A percentile compares a stretch with the other conserved stretches of the same genome.
Evolutionary conservation across 64 coral and sea anemone genomes (phyloP).

Genomic region (Cladopsammia gracilis): DNA sequence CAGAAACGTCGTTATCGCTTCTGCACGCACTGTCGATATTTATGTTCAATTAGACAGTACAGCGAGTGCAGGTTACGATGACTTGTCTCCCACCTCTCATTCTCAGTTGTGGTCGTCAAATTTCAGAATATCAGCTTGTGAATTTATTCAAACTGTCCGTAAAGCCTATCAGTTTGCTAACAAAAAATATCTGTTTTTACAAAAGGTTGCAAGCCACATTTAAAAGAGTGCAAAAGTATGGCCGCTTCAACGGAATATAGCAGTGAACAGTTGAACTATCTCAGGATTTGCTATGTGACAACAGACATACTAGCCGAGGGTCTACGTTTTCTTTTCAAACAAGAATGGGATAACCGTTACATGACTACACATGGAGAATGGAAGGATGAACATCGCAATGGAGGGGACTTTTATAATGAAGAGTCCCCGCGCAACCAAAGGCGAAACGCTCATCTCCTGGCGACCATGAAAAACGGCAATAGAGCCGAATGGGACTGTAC

Average conservation of each 20-base stretch:
- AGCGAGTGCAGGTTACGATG: too few species aligned
- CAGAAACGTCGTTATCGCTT: too few species aligned
- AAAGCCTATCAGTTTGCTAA: too few species aligned
- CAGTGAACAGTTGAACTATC: neutral
- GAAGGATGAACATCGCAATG: neutral
- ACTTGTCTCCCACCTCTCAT: too few species aligned
- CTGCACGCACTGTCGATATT: too few species aligned
- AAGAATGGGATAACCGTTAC: slow-evolving; percentile 24
- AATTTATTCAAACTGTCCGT: too few species aligned
- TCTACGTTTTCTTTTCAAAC: slow-evolving; percentile 1
- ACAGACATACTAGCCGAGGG: neutral
- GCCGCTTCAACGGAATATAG: neutral
- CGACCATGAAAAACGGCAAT: slow-evolving; percentile 3
- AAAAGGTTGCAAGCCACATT: too few species aligned
- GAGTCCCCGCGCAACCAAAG: slow-evolving; percentile 30
- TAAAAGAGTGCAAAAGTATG: too few species aligned
- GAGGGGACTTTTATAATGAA: slow-evolving; percentile 2
- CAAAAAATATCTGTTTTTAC: too few species aligned
- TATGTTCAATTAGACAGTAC: too few species aligned
- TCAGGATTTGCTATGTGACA: neutral
- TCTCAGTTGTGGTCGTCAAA: too few species aligned
- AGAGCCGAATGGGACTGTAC: slow-evolving; percentile 27
- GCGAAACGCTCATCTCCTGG: neutral
- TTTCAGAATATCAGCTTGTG: too few species aligned
- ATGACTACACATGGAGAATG: neutral